Base-by-base conservation (phyloP, 2,113 vertebrate genomes). In the Hiodon alosoides region DNA sequence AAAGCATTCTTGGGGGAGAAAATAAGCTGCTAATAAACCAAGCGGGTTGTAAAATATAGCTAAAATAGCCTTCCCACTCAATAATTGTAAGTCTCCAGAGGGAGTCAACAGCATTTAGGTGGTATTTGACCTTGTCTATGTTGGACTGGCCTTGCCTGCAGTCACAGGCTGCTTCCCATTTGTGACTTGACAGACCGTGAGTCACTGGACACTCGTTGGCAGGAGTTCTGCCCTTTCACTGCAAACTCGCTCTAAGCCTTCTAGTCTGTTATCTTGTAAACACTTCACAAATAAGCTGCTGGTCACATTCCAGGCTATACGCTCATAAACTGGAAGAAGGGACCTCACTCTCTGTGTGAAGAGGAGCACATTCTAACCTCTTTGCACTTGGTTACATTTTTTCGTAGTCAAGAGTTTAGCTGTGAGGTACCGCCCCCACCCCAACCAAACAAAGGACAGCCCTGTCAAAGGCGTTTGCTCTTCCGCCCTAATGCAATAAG, bases 41-140 rank as follows among this genome's bases (percentile, higher is more conserved):
- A 48, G 11, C n/a, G 11, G 46, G 31, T 59, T 14, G 14, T 58
- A 48, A 31, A 57, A 71, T 46, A 46, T 13, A 31, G 55, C 4
- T 72, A 58, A 58, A 55, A 72, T 31, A 71, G 16, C 46, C 48
- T 2, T 71, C 16, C 51, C 52, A 66, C 52, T 65, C 52, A 52
- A 54, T 74, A 50, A 50, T 68, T 68, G 47, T 31, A 55, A 67
- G 51, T 47, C 53, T 74, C 4, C 3, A 52, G 16, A 46, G 51
- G 61, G 3, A 53, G 9, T 74, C 50, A 13, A 14, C 59, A 48
- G 14, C 48, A 54, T 74, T 74, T 58, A n/a, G 52, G 17, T 46
- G 3, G 52, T 67, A 66, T 8, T 72, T 72, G 57, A 72, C 47
- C 71, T 62, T 62, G 71, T 61, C 51, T 74, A 9, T 10, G 62